A percentile compares a stretch with the other conserved stretches of the same genome.
Conservation (phyloP, 2,888 invertebrate species). For the Itoplectis maculator region DNA sequence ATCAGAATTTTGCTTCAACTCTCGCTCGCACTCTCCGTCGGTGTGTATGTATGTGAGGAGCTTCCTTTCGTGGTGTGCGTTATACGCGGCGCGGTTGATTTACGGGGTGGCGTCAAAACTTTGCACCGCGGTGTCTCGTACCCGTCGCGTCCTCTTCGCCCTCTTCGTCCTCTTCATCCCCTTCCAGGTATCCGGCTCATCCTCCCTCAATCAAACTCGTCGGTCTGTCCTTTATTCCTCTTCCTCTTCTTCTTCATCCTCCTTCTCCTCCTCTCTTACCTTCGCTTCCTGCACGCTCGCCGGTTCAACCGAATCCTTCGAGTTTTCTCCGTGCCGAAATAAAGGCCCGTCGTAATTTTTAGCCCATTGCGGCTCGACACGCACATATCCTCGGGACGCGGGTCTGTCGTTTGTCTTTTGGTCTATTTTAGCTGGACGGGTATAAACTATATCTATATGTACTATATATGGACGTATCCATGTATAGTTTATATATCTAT, state of each 20-base stretch:
- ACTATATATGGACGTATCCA: too few relatives aligned
- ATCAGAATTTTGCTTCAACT: constrained; percentile 34
- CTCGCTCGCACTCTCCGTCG: background rate
- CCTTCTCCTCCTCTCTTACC: constrained; percentile 31
- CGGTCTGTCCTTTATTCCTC: constrained; percentile 36
- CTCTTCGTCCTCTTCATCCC: constrained; percentile 59
- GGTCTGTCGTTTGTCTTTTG: constrained; percentile 47
- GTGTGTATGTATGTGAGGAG: constrained; percentile 46
- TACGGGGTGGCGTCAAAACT: constrained; percentile 83
- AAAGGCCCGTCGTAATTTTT: constrained; percentile 78
- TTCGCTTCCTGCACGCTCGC: background rate
- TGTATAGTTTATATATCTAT: too few relatives aligned
- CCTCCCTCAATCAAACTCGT: constrained; percentile 33
- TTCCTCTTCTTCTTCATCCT: constrained; percentile 40
- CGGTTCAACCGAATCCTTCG: background rate
- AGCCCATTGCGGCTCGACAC: constrained; percentile 29
- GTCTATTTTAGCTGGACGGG: constrained; percentile 25
- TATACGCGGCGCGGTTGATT: constrained; percentile 76
- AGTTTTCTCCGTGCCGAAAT: constrained; percentile 72
- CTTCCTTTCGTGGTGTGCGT: constrained; percentile 72
- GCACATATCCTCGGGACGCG: constrained; percentile 23
- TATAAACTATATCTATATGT: constrained; percentile 18
- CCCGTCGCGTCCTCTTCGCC: constrained; percentile 55
- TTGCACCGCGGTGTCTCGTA: constrained; percentile 80
- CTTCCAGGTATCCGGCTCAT: constrained; percentile 56